Evolutionary conservation across 2,113 vertebrate species (phyloP), one percentile per base, ranked within the genome.

Genomic region (Brachyistius frenatus): DNA sequence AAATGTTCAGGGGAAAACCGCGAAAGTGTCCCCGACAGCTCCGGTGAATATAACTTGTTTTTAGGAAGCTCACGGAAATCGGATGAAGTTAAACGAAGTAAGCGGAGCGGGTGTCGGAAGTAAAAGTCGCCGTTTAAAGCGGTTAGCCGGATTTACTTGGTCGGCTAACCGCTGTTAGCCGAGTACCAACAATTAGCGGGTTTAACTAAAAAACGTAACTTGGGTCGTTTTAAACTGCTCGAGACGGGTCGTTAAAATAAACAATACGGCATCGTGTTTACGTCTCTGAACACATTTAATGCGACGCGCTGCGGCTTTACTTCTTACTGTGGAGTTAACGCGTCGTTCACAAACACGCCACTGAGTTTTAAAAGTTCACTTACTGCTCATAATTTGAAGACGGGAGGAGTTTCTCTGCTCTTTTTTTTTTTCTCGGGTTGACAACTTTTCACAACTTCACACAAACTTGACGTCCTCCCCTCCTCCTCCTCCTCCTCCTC

Each of bases 351-450:
- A 41, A 23, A 50, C 73, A 72, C 33, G 60, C 65, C 76, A 7
- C 46, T 37, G 65, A 80, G 79, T 89, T 89, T 62, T 75, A 79
- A 94, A 93, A 94, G 86, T 93, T 90, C 32, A 92, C 94, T 95
- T 94, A 95, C 95, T 94, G 92, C 92, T 95, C 95, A 95, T 95
- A 87, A 92, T 94, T 87, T 92, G 80, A 89, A 90, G 93, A 94
- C 92, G 92, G 93, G 94, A 94, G 93, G 94, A 95, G 94, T 94
- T 95, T 94, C 91, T 93, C 82, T 83, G 89, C 85, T 91, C 90
- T 90, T 88, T 89, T 93, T 89, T 91, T 89, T 90, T 88, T 89
- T 93, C 88, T 85, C 84, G 82, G 92, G 85, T 92, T 94, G 91
- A 93, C 90, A 93, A 93, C 92, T 93, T 93, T 93, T 93, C 89